Evolutionary conservation across 2,888 invertebrate species (phyloP), one percentile per base, ranked within the genome.

Genomic region (Athalia circularis): DNA sequence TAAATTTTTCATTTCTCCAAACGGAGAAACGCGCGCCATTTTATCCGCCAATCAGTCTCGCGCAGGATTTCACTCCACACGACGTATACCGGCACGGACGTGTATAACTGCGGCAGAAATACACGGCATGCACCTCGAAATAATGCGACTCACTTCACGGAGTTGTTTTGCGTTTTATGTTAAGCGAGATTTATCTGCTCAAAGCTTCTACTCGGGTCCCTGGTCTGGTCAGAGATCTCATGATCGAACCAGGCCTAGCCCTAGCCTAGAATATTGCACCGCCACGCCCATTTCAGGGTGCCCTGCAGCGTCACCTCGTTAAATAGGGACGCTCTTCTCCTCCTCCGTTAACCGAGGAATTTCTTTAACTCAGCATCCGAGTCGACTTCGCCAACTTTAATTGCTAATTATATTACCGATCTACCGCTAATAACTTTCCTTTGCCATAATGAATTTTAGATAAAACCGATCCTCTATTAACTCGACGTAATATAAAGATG

Each of bases 401-500:
- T 75, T 61, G 75, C 62, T 75, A 75, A 75, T 75, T 75, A 75
- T 75, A 75, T 62, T 61, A 75, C 75, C 62, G 61, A 61, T 75
- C 61, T 59, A 62, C 50, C 11, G 62, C 62, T 75, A 75, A 75
- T 75, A 75, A 75, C 75, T 75, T 75, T 75, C 75, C 62, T 75
- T 75, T 50, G 43, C 15, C 62, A 50, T 29, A 75, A 62, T 75
- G 50, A 75, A 75, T 62, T 62, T 62, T 62, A 13, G 48, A 29
- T 50, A 48, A 50, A 74, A 47, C 50, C 29, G 9, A 45, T 15
- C 11, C 52, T 52, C 3, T 29, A 29, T 29, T 29, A 29, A 29
- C 29, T 29, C 29, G 29, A 29, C 29, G 29, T 29, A 29, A 29
- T 2, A 29, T 29, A 29, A 29, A 29, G 11, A 13, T n/a, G 67